A percentile compares a stretch with the other conserved stretches of the same genome.
Evolutionary conservation across 37 sponge, comb jelly and placozoan species (phyloP).

Genomic region (Beroe ovata): DNA sequence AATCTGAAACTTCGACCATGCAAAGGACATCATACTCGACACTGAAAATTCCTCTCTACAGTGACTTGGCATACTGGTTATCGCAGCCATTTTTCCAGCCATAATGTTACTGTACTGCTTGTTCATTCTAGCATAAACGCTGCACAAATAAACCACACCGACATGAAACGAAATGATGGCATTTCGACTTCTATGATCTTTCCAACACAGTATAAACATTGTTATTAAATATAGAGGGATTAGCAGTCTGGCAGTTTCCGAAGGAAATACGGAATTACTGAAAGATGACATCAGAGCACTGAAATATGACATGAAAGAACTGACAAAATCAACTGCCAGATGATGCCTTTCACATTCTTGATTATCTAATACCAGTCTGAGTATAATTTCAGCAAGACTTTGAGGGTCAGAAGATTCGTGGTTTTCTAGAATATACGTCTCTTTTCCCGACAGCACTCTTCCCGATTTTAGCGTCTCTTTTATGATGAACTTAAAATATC

Average conservation of each 20-base stretch:
- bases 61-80: constrained; percentile 7
- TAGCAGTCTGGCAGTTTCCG: too few species aligned
- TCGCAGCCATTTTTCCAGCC: constrained; percentile 8
- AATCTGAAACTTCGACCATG: constrained; percentile 8
- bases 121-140: constrained; percentile 5
- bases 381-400: constrained; percentile 4
- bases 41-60: constrained; percentile 4
- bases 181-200: neutral
- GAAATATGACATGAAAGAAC: too few species aligned
- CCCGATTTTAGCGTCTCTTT: neutral
- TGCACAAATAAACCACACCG: neutral
- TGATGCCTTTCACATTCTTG: too few species aligned
- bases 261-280: too few species aligned
- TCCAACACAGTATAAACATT: neutral
- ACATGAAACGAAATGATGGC: neutral
- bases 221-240: neutral
- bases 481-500: constrained; percentile 5
- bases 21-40: neutral
- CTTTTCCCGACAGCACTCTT: neutral
- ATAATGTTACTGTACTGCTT: neutral
- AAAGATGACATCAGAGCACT: too few species aligned
- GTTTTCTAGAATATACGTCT: neutral
- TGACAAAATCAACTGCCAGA: too few species aligned
- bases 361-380: neutral
- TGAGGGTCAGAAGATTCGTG: constrained; percentile 6